A percentile compares a stretch with the other conserved stretches of the same genome.
phyloP scores from a whole-genome alignment of 1,140 invertebrate species.

The Eumaeus atala region DNA sequence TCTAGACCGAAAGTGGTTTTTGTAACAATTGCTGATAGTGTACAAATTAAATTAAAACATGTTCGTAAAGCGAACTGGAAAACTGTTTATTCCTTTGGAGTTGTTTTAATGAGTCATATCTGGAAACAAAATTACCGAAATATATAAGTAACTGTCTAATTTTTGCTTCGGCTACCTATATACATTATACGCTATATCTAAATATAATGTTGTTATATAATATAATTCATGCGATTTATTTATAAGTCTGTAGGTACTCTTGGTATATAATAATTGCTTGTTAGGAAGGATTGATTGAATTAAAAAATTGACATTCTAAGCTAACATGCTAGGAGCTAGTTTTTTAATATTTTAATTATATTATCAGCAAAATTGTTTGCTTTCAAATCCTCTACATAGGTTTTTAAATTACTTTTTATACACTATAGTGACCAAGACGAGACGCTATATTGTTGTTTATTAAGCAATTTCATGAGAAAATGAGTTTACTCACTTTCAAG shows the following conservation, averaged over 20 bases:
- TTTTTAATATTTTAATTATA: constrained; percentile 26
- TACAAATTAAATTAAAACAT: background rate
- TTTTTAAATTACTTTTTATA: constrained; percentile 1
- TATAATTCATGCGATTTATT: constrained; percentile 49
- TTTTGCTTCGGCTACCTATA: too few species aligned
- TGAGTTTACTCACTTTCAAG: too few species aligned
- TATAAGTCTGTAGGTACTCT: constrained; percentile 55
- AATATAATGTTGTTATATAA: constrained; percentile 9
- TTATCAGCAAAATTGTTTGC: constrained; percentile 16
- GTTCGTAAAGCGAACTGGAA: background rate
- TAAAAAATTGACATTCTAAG: constrained; percentile 56
- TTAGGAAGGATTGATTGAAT: constrained; percentile 62
- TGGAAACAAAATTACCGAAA: too few species aligned
- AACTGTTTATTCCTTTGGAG: too few species aligned
- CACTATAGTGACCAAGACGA: background rate
- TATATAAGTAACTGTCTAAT: too few species aligned
- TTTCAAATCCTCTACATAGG: constrained; percentile 18
- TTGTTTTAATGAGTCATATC: too few species aligned
- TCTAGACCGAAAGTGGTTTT: too few species aligned
- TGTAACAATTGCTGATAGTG: too few species aligned
- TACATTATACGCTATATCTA: too few species aligned
- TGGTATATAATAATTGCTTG: constrained; percentile 60
- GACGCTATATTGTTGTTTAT: too few species aligned
- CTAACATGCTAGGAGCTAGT: constrained; percentile 15
- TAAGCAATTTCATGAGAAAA: too few species aligned